These are phyloP conservation scores for Adineta ricciae DNA, from an alignment of 2,888 invertebrate species.

Conservation along the genomic window DNA sequence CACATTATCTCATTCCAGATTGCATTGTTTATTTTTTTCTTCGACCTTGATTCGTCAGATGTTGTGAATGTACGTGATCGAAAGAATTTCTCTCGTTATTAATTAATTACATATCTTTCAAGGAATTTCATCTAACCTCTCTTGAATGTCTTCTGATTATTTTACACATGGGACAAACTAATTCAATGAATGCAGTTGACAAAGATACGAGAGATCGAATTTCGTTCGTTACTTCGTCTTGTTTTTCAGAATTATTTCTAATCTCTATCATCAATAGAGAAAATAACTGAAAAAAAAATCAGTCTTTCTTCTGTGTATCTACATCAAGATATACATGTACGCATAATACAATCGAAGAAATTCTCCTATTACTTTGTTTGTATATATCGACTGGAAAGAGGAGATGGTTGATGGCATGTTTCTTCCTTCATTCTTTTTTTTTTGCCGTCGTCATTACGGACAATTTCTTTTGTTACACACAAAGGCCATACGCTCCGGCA, in stretches of 20 bases:
- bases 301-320: neutral
- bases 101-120: neutral
- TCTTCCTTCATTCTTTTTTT: neutral
- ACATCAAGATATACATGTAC: neutral
- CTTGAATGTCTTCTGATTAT: neutral
- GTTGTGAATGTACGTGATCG: neutral
- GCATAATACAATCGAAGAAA: neutral
- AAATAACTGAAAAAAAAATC: neutral
- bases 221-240: neutral
- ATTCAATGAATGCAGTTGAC: neutral
- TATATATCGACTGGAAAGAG: neutral
- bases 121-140: neutral
- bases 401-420: neutral
- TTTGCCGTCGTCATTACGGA: neutral
- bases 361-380: neutral
- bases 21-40: neutral
- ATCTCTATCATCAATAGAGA: neutral
- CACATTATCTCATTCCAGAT: neutral
- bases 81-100: neutral
- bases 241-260: neutral
- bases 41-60: neutral
- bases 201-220: no score
- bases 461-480: slow-evolving; percentile 2
- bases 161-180: neutral
- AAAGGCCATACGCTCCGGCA: neutral